These are phyloP conservation scores for Drosophila takahashii DNA, from an alignment of 1,140 invertebrate species.

Conservation along the genomic window DNA sequence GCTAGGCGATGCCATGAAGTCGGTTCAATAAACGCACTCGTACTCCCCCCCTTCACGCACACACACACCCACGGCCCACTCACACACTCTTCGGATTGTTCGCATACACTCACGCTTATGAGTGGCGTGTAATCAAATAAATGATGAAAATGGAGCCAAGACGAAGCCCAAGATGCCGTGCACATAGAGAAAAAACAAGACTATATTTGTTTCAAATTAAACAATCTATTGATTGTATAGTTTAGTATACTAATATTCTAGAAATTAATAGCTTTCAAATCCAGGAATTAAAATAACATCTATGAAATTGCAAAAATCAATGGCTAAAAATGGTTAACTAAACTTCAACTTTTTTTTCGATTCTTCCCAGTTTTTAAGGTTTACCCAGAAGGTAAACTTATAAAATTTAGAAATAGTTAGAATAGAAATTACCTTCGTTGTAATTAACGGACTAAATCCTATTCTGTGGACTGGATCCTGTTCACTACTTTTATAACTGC, in stretches of 20 bases:
- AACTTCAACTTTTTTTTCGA: too few species aligned
- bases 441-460: too few species aligned
- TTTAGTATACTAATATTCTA: too few species aligned
- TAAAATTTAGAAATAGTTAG: too few species aligned
- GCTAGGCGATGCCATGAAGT: slow-evolving; percentile 47
- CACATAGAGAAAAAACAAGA: slow-evolving; percentile 8
- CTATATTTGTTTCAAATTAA: not conserved
- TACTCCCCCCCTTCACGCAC: slow-evolving; percentile 23
- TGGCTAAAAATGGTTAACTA: too few species aligned
- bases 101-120: slow-evolving; percentile 56
- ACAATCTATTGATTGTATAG: not conserved
- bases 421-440: too few species aligned
- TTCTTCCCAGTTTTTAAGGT: too few species aligned
- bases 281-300: too few species aligned
- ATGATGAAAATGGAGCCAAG: slow-evolving; percentile 55
- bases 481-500: too few species aligned
- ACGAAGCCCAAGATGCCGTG: slow-evolving; percentile 29
- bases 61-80: slow-evolving; percentile 3
- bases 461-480: too few species aligned
- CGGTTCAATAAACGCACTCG: slow-evolving; percentile 60
- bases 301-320: too few species aligned
- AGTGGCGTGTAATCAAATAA: slow-evolving; percentile 65
- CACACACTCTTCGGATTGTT: slow-evolving; percentile 39
- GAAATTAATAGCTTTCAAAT: not conserved
- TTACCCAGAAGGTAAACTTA: too few species aligned